These are phyloP conservation scores for Nasonia oneida DNA, from an alignment of 2,888 invertebrate species.

Conservation along the genomic window DNA sequence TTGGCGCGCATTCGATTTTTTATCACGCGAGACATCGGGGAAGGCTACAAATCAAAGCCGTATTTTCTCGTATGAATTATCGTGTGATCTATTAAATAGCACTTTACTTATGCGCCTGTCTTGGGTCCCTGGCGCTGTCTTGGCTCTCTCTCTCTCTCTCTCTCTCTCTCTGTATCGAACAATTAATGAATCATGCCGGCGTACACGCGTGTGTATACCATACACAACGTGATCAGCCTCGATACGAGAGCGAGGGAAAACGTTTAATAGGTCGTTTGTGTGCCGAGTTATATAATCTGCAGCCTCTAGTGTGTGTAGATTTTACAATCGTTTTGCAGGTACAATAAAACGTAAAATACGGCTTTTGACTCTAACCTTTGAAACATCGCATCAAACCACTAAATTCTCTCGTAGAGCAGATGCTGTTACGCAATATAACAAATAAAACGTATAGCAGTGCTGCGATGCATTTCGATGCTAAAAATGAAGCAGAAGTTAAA, in stretches of 20 bases:
- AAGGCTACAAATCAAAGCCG: conserved; percentile 29
- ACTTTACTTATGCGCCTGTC: background rate
- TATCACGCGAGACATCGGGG: background rate
- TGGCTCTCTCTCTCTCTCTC: no score
- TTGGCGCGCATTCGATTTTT: background rate
- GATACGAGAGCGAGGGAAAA: background rate
- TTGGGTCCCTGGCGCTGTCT: no score
- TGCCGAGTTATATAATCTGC: background rate
- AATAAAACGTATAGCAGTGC: no score
- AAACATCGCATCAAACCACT: background rate
- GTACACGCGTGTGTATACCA: background rate
- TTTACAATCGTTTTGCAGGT: background rate
- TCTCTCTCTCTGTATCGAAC: background rate
- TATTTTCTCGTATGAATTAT: conserved; percentile 28
- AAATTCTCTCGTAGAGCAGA: no score
- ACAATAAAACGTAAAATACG: background rate
- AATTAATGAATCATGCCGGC: conserved; percentile 20
- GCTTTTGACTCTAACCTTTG: background rate
- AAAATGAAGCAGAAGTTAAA: background rate
- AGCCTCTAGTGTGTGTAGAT: background rate
- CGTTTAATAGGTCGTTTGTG: background rate
- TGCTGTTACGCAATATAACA: background rate
- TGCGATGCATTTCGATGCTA: background rate
- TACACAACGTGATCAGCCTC: background rate
- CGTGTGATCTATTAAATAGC: conserved; percentile 14